Percentiles rank a stretch among this genome's conserved stretches.
These are phyloP conservation scores for Resseliella maxima DNA, from an alignment of 2,888 invertebrate genomes.

Conservation along the genomic window DNA sequence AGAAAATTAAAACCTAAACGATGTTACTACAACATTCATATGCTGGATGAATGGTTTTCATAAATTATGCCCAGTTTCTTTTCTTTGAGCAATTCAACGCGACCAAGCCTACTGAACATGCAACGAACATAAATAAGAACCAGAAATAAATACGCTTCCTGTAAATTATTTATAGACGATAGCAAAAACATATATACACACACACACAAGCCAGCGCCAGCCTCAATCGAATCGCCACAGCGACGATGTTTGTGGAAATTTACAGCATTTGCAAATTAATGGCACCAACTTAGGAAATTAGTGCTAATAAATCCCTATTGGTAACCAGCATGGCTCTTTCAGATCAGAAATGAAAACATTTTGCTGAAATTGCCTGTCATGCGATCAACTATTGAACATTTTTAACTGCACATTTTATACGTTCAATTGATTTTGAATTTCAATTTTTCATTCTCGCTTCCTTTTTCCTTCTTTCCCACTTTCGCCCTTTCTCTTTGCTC, in stretches of 20 bases:
- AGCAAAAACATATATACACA: background rate
- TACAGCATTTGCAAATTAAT: conserved; percentile 1
- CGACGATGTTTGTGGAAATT: background rate
- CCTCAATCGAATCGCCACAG: no score
- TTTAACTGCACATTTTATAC: no score
- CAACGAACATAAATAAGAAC: conserved; percentile 25
- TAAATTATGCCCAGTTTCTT: background rate
- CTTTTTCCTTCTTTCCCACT: no score
- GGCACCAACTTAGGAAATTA: conserved; percentile 6
- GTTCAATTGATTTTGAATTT: background rate
- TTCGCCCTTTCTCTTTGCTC: no score
- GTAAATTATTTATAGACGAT: background rate
- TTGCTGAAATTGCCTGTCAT: background rate
- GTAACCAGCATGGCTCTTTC: background rate
- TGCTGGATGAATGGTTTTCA: background rate
- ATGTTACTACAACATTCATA: background rate
- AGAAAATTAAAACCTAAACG: background rate
- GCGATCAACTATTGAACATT: background rate
- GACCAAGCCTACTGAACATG: conserved; percentile 16
- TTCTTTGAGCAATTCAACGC: background rate
- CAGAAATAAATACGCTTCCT: background rate
- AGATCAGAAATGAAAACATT: background rate
- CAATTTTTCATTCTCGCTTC: no score
- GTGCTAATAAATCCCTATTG: conserved; percentile 7
- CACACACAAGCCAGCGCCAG: no score